Conservation (phyloP, 2,888 invertebrate genomes). For the Tribolium freemani region DNA sequence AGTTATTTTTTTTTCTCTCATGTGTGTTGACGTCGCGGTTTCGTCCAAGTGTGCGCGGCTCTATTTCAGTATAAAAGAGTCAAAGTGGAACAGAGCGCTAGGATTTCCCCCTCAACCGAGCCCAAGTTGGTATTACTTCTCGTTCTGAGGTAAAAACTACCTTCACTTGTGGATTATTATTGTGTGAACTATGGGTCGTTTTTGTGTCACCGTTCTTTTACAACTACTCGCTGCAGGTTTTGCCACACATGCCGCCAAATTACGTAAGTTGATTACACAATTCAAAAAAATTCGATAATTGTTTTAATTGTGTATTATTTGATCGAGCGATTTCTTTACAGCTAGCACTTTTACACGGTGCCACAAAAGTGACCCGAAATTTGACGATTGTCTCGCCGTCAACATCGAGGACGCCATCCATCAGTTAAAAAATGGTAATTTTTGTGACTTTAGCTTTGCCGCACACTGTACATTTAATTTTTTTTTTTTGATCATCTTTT, state of each 20-base stretch:
- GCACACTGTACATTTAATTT: background rate
- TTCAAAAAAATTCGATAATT: background rate
- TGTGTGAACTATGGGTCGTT: slow-evolving; percentile 24
- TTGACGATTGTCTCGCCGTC: slow-evolving; percentile 53
- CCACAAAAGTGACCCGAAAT: slow-evolving; percentile 51
- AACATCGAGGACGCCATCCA: slow-evolving; percentile 56
- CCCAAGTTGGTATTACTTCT: background rate
- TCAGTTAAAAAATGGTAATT: slow-evolving; percentile 54
- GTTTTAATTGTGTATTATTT: background rate
- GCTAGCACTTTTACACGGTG: slow-evolving; percentile 57
- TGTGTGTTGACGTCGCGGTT: background rate
- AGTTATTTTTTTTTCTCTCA: background rate
- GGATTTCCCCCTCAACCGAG: slow-evolving; percentile 16
- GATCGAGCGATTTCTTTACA: slow-evolving; percentile 32
- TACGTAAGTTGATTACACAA: slow-evolving; percentile 32
- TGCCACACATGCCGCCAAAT: slow-evolving; percentile 37
- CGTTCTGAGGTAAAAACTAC: slow-evolving; percentile 10
- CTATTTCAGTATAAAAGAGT: slow-evolving; percentile 17
- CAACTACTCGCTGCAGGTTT: slow-evolving; percentile 6
- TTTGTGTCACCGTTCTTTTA: slow-evolving; percentile 34
- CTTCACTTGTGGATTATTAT: slow-evolving; percentile 21
- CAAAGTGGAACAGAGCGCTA: slow-evolving; percentile 9
- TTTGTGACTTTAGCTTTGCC: background rate
- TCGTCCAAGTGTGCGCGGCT: background rate
- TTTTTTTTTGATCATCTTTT: no score